Evolutionary conservation across 2,113 vertebrate genomes (phyloP).

Genomic region (Thalassoma bifasciatum): DNA sequence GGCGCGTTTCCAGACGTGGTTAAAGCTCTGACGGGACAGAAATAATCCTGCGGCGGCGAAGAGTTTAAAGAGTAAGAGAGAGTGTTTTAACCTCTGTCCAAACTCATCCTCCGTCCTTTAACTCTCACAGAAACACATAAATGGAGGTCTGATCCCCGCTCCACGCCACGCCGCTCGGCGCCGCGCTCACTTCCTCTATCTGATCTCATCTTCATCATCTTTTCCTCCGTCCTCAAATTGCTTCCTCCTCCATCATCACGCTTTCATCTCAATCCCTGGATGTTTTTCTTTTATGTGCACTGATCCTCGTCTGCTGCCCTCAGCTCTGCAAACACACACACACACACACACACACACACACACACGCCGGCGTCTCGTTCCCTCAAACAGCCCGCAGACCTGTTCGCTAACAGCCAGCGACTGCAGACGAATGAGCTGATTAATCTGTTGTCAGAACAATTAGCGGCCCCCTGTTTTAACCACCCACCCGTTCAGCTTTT

Average conservation of each 20-base stretch:
- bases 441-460: neutral
- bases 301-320: neutral
- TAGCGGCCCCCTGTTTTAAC: neutral
- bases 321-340: no score
- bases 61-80: neutral
- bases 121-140: constrained; percentile 8
- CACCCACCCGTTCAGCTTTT: neutral
- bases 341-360: neutral
- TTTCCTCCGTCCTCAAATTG: constrained; percentile 33
- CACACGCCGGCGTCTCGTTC: constrained; percentile 3
- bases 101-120: neutral
- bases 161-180: no score
- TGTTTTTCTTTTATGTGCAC: constrained; percentile 39
- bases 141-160: constrained; percentile 3
- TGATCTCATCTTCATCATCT: constrained; percentile 39
- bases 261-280: constrained; percentile 40
- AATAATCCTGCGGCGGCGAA: constrained; percentile 1
- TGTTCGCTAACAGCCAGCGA: neutral
- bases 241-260: constrained; percentile 34
- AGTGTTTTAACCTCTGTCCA: neutral
- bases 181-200: neutral
- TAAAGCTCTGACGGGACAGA: neutral
- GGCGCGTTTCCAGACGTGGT: neutral
- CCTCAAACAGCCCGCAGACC: neutral
- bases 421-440: constrained; percentile 1